These are phyloP conservation scores for Hypsibius dujardini DNA, from an alignment of 1,140 invertebrate species.

Conservation along the genomic window DNA sequence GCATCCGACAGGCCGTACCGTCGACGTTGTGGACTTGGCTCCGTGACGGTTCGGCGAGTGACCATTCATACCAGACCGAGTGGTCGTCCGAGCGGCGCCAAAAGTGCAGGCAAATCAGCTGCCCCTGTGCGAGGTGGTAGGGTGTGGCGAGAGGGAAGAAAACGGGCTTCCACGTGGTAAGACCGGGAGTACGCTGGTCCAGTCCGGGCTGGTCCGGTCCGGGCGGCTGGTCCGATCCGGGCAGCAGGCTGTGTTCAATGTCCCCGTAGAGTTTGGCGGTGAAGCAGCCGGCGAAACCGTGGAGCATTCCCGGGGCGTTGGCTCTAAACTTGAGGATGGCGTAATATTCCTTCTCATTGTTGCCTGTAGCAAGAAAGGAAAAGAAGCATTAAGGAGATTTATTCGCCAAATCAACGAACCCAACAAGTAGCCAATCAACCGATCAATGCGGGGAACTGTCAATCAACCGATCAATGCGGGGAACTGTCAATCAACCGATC, in stretches of 20 bases:
- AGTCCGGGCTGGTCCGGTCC: too few species aligned
- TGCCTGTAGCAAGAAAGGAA: too few species aligned
- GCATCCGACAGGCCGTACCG: background rate
- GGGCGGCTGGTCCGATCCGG: background rate
- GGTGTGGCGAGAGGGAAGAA: background rate
- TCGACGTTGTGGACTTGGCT: background rate
- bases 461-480: too few species aligned
- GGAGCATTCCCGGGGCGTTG: constrained; percentile 55
- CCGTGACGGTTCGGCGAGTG: background rate
- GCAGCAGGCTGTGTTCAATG: constrained; percentile 32
- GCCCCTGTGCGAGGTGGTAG: background rate
- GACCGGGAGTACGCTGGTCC: background rate
- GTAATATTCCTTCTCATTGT: too few species aligned
- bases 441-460: too few species aligned
- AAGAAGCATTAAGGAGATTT: too few species aligned
- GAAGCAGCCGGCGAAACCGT: constrained; percentile 90
- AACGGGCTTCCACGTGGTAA: background rate
- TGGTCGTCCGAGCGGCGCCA: background rate
- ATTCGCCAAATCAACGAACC: too few species aligned
- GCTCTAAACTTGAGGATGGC: constrained; percentile 45
- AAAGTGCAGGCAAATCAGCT: background rate
- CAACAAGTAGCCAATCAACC: too few species aligned
- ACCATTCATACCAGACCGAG: constrained; percentile 7
- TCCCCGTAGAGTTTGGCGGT: constrained; percentile 65
- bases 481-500: too few species aligned